Evolutionary conservation across 2,797 vertebrate species (phyloP).

Genomic region (Aselliscus stoliczkanus): DNA sequence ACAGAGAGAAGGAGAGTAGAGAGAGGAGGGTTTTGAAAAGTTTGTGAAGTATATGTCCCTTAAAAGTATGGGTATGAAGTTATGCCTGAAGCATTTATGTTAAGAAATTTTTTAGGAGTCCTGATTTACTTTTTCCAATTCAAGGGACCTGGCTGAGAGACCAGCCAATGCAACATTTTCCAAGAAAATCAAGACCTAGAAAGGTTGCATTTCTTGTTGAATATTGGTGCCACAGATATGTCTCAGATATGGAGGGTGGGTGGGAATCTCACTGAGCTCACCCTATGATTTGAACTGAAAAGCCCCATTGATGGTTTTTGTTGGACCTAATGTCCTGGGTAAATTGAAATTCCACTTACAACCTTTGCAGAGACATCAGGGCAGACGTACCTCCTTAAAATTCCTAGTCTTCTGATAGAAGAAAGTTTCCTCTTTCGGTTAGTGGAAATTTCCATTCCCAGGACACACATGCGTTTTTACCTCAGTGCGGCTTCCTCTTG

Average conservation of each 20-base stretch:
- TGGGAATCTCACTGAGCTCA: not conserved
- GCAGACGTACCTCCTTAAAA: not conserved
- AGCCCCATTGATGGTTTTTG: not conserved
- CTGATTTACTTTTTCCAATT: not conserved
- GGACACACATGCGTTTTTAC: not conserved
- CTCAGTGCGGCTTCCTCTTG: constrained; percentile 21
- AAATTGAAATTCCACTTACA: not conserved
- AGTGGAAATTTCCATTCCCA: constrained; percentile 55
- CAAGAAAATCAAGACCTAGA: not conserved
- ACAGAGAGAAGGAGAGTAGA: not conserved
- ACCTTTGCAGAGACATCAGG: not conserved
- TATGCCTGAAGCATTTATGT: not conserved
- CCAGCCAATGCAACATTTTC: not conserved
- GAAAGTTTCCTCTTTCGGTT: not conserved
- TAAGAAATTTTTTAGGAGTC: not conserved
- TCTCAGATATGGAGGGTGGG: not conserved
- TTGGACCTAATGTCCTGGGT: not conserved
- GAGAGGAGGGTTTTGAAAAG: not conserved
- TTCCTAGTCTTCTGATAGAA: not conserved
- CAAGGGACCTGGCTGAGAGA: not conserved
- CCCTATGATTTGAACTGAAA: not conserved
- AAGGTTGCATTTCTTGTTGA: constrained; percentile 24
- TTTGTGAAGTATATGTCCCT: not conserved
- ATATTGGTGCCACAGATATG: not conserved
- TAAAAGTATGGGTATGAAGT: not conserved